Base-by-base conservation (phyloP, 1,140 invertebrate genomes). In the Tetragnatha versicolor region DNA sequence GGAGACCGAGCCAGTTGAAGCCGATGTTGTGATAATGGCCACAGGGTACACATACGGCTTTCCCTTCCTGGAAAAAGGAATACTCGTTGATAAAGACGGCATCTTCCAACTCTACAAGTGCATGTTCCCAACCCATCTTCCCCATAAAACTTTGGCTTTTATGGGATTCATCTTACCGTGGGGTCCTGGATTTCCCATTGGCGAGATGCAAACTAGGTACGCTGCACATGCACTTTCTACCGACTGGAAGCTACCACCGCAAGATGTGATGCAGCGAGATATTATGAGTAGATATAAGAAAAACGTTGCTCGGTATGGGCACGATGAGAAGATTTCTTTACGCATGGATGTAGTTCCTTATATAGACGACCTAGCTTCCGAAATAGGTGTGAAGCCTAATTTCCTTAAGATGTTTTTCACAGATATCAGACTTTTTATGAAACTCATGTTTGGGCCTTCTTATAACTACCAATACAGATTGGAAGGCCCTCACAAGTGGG, bases 81-180 rank as follows among this genome's bases (percentile, higher is more conserved):
- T 78, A 1, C 12, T 65, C 47, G 22, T 25, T 22, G 5, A 22
- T 3, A 33, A 86, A 66, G 77, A 86, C 25, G 87, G 88, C 58
- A 66, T 82, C n/a, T 83, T 88, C 4, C 81, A 86, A 3, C 81
- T 89, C 1, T 89, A 86, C 82, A 79, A 88, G 65, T 80, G 37
- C 39, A 83, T 88, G 66, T 88, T 86, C 35, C 87, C 86, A 22
- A 84, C 86, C 0, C 51, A 61, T 2, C 29, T 33, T 22, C 17
- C 58, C 17, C 83, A 83, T 63, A 7, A 69, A 73, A 86, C 85
- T 4, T 60, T 89, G 37, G 85, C 86, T 20, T 81, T 89, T 6
- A 88, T 89, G 68, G 89, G 88, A 0, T 85, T 86, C 39, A 81
- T 88, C 58, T 88, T 89, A 81, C 87, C 88, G 53, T 81, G 89